Evolutionary conservation across 1,140 invertebrate genomes (phyloP).

Genomic region (Bombus vancouverensis): DNA sequence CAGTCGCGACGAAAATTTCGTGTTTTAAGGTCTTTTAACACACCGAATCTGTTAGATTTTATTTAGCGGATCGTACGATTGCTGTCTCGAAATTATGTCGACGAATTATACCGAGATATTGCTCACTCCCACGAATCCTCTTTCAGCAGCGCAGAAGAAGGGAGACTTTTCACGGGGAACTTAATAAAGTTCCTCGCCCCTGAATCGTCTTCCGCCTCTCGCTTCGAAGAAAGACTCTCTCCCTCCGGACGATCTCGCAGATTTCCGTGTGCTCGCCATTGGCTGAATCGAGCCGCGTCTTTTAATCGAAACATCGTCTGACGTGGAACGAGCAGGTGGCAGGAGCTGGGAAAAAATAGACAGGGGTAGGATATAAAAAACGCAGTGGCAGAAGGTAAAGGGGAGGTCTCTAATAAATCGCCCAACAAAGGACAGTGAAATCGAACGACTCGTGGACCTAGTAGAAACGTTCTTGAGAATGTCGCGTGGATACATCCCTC

Average conservation of each 20-base stretch:
- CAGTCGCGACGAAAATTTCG: no score
- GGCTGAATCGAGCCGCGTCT: background rate
- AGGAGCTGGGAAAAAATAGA: background rate
- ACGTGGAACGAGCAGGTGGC: constrained; percentile 25
- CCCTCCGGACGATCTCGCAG: background rate
- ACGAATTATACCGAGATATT: constrained; percentile 23
- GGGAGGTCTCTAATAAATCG: constrained; percentile 47
- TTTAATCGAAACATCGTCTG: constrained; percentile 18
- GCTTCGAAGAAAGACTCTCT: constrained; percentile 21
- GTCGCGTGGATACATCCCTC: constrained; percentile 26
- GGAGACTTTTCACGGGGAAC: constrained; percentile 26
- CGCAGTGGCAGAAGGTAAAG: background rate
- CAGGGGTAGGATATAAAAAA: background rate
- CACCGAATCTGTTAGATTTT: background rate
- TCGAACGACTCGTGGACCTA: constrained; percentile 39
- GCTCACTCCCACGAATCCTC: background rate
- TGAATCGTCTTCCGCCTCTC: background rate
- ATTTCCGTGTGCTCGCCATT: background rate
- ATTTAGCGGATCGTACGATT: constrained; percentile 5
- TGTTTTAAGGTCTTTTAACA: fast-evolving
- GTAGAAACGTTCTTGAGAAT: constrained; percentile 37
- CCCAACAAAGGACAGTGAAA: constrained; percentile 34
- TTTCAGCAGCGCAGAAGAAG: background rate
- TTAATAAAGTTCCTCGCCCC: constrained; percentile 34
- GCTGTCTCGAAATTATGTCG: constrained; percentile 13